Conservation (phyloP, 2,888 invertebrate species). For the Prosopocoilus inquinatus region DNA sequence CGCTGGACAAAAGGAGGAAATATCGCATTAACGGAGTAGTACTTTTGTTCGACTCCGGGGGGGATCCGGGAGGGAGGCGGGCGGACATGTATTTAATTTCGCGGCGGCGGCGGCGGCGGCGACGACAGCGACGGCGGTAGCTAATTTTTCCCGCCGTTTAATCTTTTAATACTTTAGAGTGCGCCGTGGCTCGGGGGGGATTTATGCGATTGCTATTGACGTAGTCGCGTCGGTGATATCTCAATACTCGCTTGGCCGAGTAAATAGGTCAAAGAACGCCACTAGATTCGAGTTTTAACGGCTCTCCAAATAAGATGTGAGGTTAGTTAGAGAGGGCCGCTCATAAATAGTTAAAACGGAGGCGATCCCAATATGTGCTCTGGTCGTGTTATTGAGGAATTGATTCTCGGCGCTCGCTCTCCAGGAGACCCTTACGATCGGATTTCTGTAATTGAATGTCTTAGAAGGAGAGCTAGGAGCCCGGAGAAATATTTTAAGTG, state of each 20-base stretch:
- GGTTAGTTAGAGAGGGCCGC: conserved; percentile 1
- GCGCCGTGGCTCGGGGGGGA: neutral
- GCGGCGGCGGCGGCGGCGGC: no score
- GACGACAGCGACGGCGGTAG: no score
- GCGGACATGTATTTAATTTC: no score
- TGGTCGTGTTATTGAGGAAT: conserved; percentile 1
- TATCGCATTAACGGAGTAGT: no score
- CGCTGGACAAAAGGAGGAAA: no score
- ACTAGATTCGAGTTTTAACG: conserved; percentile 4
- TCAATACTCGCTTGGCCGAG: conserved; percentile 1
- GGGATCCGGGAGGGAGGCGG: no score
- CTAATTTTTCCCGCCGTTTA: neutral
- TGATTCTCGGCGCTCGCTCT: neutral
- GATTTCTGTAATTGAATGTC: conserved; percentile 1
- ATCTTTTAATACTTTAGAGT: conserved; percentile 5
- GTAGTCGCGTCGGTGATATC: conserved; percentile 1
- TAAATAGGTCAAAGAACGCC: neutral
- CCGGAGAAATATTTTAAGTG: no score
- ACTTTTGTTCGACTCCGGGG: no score
- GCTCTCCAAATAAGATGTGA: conserved; percentile 1
- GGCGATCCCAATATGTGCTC: neutral
- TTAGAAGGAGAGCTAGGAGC: no score
- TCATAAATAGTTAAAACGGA: conserved; percentile 5
- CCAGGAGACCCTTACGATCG: neutral
- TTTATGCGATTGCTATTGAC: conserved; percentile 1